phyloP scores from a whole-genome alignment of 1,140 invertebrate species.

The Oryctes rhinoceros region DNA sequence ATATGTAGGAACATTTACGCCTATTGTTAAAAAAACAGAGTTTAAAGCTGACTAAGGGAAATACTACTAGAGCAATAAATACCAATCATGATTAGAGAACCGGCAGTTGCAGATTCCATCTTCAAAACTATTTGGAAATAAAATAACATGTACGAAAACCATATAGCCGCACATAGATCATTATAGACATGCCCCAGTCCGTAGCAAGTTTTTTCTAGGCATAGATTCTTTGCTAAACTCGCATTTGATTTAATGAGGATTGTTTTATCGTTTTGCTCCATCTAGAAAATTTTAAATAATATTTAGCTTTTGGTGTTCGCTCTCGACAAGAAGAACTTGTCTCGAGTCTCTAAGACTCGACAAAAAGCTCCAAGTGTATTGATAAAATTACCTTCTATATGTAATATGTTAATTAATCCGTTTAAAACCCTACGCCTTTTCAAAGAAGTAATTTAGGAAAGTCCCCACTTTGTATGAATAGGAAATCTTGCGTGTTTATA shows the following conservation, averaged over 20 bases:
- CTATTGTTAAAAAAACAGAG: not conserved
- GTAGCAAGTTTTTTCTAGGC: slow-evolving; percentile 64
- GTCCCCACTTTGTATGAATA: not conserved
- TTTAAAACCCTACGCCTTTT: slow-evolving; percentile 11
- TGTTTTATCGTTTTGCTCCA: not conserved
- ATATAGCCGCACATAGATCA: slow-evolving; percentile 90
- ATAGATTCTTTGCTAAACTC: not conserved
- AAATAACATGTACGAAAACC: slow-evolving; percentile 92
- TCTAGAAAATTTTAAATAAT: not conserved
- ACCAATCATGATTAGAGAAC: slow-evolving; percentile 79
- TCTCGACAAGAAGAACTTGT: too few relatives aligned
- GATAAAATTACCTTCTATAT: not conserved
- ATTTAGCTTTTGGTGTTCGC: too few relatives aligned
- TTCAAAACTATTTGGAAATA: slow-evolving; percentile 83
- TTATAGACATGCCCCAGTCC: slow-evolving; percentile 90
- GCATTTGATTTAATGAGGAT: not conserved
- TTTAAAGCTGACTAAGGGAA: not conserved
- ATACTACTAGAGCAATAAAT: slow-evolving; percentile 45
- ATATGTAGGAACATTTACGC: not conserved
- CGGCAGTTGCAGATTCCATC: slow-evolving; percentile 78
- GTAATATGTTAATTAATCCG: not conserved
- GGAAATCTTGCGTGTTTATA: slow-evolving; percentile 3
- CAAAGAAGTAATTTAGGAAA: not conserved
- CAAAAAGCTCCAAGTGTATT: not conserved
- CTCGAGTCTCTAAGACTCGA: too few relatives aligned